These are phyloP conservation scores for Intellagama lesueurii DNA, from an alignment of 2,797 vertebrate species.

Conservation along the genomic window DNA sequence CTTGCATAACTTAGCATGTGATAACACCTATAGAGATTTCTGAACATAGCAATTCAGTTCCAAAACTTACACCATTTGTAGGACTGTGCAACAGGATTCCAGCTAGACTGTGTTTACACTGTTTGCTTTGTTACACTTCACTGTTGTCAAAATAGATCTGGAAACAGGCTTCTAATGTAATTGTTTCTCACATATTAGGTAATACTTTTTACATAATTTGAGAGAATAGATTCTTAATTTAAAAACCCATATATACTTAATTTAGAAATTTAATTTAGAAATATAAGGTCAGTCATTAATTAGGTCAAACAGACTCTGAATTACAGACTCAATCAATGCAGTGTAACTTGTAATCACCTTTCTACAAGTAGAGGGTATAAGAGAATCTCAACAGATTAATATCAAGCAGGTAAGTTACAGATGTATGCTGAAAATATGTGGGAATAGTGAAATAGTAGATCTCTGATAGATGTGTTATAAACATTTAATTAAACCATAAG, in stretches of 20 bases:
- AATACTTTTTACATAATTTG: conserved; percentile 1
- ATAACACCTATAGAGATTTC: no score
- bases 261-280: background rate
- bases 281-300: background rate
- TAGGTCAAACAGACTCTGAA: background rate
- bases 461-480: background rate
- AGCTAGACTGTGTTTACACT: background rate
- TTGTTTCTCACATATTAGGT: background rate
- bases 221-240: conserved; percentile 1
- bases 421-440: background rate
- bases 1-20: no score
- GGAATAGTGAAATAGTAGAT: background rate
- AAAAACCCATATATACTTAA: background rate
- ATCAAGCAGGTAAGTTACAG: background rate
- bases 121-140: conserved; percentile 1
- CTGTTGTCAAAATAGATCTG: background rate
- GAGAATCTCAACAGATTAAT: background rate
- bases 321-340: background rate
- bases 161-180: conserved; percentile 2
- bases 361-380: background rate
- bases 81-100: no score
- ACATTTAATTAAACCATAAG: background rate
- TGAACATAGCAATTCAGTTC: no score
- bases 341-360: background rate
- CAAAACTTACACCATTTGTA: no score